Percentiles rank a stretch among this genome's conserved stretches.
Evolutionary conservation across 2,113 vertebrate genomes (phyloP).

Genomic region (Condylura cristata): DNA sequence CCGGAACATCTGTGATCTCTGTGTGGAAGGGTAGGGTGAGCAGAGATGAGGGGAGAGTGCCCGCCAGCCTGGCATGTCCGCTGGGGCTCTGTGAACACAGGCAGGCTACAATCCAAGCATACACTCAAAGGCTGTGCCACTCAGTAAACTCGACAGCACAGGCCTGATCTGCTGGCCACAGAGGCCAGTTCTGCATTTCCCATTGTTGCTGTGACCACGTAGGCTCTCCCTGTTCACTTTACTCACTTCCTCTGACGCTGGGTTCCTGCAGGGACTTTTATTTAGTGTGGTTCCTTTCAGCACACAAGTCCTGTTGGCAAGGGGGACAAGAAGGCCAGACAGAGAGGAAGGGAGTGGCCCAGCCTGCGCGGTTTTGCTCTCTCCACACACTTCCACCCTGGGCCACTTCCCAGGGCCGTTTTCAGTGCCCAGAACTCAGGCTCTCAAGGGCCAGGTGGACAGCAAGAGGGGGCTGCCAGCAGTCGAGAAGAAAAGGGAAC

Average conservation of each 20-base stretch:
- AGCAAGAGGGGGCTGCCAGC: not conserved
- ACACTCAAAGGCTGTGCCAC: no score
- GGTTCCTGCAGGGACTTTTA: not conserved
- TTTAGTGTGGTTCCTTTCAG: not conserved
- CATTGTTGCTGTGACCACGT: fast-evolving
- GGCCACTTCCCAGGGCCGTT: not conserved
- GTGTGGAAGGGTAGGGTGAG: no score
- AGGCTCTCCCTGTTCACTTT: not conserved
- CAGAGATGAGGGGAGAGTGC: no score
- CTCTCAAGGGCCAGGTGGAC: not conserved
- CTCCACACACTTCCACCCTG: not conserved
- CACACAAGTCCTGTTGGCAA: not conserved
- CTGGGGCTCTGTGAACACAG: no score
- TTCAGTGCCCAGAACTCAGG: fast-evolving
- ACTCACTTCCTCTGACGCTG: not conserved
- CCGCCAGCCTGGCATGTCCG: no score
- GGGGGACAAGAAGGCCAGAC: no score
- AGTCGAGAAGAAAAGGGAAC: not conserved
- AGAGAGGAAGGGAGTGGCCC: slow-evolving; percentile 3
- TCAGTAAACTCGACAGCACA: no score
- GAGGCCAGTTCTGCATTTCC: not conserved
- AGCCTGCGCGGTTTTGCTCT: not conserved
- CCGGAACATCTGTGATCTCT: no score
- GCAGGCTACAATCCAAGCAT: no score
- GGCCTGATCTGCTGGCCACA: not conserved